A percentile compares a stretch with the other conserved stretches of the same genome.
phyloP scores from a whole-genome alignment of 1,140 invertebrate species.

The Aricia agestis region DNA sequence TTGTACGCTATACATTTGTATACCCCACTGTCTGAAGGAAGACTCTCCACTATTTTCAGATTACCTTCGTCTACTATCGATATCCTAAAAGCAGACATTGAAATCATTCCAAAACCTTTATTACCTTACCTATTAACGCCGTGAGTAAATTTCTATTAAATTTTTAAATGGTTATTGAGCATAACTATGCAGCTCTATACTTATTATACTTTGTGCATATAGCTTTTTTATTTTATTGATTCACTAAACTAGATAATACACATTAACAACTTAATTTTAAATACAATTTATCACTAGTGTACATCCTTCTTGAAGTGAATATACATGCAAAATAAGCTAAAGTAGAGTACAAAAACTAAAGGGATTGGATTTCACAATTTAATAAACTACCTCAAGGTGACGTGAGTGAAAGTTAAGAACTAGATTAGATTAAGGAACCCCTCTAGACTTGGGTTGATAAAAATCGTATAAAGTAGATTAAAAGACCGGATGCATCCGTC shows the following conservation, averaged over 20 bases:
- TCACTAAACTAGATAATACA: too few relatives aligned
- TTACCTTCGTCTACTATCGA: constrained; percentile 84
- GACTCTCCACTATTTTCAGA: constrained; percentile 88
- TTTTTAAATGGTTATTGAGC: too few relatives aligned
- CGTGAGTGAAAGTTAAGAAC: not conserved
- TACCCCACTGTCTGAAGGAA: constrained; percentile 88
- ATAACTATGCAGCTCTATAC: too few relatives aligned
- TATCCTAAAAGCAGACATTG: constrained; percentile 44
- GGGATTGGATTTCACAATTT: constrained; percentile 13
- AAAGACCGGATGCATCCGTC: not conserved
- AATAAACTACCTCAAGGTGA: not conserved
- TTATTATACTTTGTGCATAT: too few relatives aligned
- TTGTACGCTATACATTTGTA: constrained; percentile 93
- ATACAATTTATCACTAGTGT: too few relatives aligned
- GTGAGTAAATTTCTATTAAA: too few relatives aligned
- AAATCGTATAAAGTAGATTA: not conserved
- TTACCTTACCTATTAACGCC: not conserved
- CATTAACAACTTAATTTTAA: too few relatives aligned
- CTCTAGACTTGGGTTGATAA: not conserved
- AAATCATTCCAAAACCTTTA: not conserved
- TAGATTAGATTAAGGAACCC: constrained; percentile 5
- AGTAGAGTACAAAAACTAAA: too few relatives aligned
- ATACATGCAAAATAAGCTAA: too few relatives aligned
- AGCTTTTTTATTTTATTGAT: too few relatives aligned
- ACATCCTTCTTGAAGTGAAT: too few relatives aligned